phyloP scores from a whole-genome alignment of 1,140 invertebrate species.

The Doryteuthis pealeii region DNA sequence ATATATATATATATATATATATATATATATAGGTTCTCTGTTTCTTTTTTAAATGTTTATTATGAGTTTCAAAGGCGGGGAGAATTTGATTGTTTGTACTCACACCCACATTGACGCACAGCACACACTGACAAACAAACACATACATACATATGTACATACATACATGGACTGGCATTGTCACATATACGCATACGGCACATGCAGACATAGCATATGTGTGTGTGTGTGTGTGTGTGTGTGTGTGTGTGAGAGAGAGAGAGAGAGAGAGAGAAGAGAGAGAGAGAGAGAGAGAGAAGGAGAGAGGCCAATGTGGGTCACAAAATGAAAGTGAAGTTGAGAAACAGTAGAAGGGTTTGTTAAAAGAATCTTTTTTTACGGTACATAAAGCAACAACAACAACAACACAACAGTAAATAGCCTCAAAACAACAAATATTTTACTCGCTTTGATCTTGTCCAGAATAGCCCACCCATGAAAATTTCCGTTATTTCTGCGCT shows the following conservation, averaged over 20 bases:
- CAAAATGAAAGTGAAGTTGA: too few relatives aligned
- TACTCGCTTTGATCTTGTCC: too few relatives aligned
- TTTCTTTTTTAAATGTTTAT: neutral
- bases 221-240: conserved; percentile 11
- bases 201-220: conserved; percentile 14
- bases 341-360: neutral
- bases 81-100: too few relatives aligned
- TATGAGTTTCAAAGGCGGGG: too few relatives aligned
- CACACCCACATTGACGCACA: neutral
- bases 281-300: neutral
- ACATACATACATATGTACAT: neutral
- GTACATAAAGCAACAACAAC: too few relatives aligned
- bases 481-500: too few relatives aligned
- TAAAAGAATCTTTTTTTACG: neutral
- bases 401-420: too few relatives aligned
- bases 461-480: too few relatives aligned
- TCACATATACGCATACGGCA: conserved; percentile 8
- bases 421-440: too few relatives aligned
- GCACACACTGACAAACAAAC: neutral
- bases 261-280: neutral
- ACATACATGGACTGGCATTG: conserved; percentile 2
- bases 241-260: neutral
- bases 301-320: neutral
- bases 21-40: neutral
- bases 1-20: neutral